Evolutionary conservation across 2,888 invertebrate species (phyloP), one percentile per base, ranked within the genome.

Genomic region (Deilephila elpenor): DNA sequence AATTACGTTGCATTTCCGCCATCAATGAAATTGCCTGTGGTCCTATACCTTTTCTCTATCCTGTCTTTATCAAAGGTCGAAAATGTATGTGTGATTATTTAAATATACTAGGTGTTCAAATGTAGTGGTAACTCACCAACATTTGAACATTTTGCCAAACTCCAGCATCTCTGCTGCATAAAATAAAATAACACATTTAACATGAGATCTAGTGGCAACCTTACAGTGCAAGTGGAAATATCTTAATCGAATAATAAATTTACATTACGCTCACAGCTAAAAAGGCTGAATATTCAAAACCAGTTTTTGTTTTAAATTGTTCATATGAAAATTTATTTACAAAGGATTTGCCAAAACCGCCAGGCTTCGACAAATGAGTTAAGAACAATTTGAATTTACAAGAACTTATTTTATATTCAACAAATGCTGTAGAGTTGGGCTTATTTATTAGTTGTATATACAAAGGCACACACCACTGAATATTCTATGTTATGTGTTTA

Each of bases 201-300:
- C 14, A 64, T 44, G 20, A 64, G 37, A 51, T 25, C 25, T 14
- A 25, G 29, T 74, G 73, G 64, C 74, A 76, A 70, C 75, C 74
- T 19, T 71, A 59, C 59, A 11, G 56, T 20, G 34, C 37, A 53
- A 59, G 37, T 67, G 59, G 37, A 64, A 64, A 67, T 67, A 25
- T 73, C 72, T 73, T 74, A 72, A 61, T 74, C 67, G 71, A 59
- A 72, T 73, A 73, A 76, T 76, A 74, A 74, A 76, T 74, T 74
- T 62, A 72, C 74, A 73, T 74, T 74, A 72, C 72, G 73, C 71
- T 71, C 67, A 56, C 56, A 64, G 72, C 59, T 59, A 37, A 25
- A 20, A 73, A 64, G 29, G 72, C 25, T 67, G 34, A 64, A 73
- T 73, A 73, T 73, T 73, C 72, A 73, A 59, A 67, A 53, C 32